Conservation (phyloP, 2,888 invertebrate species). For the Embidobia sp. region DNA sequence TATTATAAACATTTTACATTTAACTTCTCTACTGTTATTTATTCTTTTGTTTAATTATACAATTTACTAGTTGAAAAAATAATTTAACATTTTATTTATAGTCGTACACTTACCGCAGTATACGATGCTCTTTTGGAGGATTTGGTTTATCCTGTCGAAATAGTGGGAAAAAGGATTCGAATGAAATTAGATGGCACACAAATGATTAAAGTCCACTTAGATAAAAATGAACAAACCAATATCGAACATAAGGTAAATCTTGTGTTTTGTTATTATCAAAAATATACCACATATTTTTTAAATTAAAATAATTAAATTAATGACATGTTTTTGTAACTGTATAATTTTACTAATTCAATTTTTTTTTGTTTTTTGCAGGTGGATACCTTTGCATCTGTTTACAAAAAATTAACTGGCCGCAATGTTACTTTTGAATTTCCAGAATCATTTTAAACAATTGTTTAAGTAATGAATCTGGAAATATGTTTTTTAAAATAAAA, state of each 20-base stretch:
- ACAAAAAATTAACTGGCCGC: constrained; percentile 99
- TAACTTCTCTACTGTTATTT: no score
- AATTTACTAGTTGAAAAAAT: no score
- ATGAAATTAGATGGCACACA: constrained; percentile 98
- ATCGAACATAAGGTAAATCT: constrained; percentile 97
- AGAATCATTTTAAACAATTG: no score
- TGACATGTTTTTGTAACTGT: background rate
- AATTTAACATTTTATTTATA: no score
- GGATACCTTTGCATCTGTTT: constrained; percentile 98
- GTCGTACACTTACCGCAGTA: constrained; percentile 97
- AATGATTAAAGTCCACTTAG: constrained; percentile 98
- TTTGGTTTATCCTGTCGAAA: constrained; percentile 99
- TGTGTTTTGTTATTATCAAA: background rate
- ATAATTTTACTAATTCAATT: no score
- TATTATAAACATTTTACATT: no score
- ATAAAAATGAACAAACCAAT: constrained; percentile 97
- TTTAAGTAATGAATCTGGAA: no score
- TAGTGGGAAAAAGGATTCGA: constrained; percentile 98
- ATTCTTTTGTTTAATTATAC: no score
- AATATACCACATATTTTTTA: background rate
- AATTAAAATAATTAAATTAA: background rate
- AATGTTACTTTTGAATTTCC: constrained; percentile 99
- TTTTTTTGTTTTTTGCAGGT: constrained; percentile 86
- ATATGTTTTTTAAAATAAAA: no score
- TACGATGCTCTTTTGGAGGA: constrained; percentile 99